Conservation (phyloP, 2,888 invertebrate species). For the Agapetus fuscipes region DNA sequence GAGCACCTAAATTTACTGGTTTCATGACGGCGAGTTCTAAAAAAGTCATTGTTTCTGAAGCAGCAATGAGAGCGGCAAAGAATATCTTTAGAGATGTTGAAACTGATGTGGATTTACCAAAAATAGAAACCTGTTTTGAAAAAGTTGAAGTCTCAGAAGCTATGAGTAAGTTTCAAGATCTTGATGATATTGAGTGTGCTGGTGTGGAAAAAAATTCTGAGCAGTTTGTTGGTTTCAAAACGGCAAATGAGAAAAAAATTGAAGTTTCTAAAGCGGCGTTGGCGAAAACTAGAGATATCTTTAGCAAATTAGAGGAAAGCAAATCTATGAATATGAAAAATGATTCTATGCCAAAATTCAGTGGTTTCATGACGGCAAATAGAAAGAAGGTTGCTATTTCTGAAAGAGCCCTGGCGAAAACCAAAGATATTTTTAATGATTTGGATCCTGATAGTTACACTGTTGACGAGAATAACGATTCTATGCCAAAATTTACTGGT, state of each 20-base stretch:
- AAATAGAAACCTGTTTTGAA: background rate
- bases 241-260: slow-evolving; percentile 31
- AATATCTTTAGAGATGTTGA: slow-evolving; percentile 10
- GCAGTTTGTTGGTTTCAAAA: slow-evolving; percentile 27
- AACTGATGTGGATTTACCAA: background rate
- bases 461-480: background rate
- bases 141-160: background rate
- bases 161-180: background rate
- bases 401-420: slow-evolving; percentile 22
- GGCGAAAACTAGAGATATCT: slow-evolving; percentile 8
- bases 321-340: background rate
- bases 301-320: slow-evolving; percentile 11
- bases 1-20: slow-evolving; percentile 5
- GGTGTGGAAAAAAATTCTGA: too few relatives aligned
- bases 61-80: slow-evolving; percentile 1
- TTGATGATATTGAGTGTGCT: background rate
- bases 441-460: slow-evolving; percentile 18
- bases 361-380: slow-evolving; percentile 7
- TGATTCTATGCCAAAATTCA: too few relatives aligned
- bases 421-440: slow-evolving; percentile 29
- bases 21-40: slow-evolving; percentile 10
- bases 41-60: slow-evolving; percentile 2
- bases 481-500: too few relatives aligned
- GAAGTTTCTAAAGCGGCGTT: slow-evolving; percentile 23
- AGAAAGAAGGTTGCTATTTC: slow-evolving; percentile 4